phyloP scores from a whole-genome alignment of 2,113 vertebrate species.

The Heterocephalus glaber region DNA sequence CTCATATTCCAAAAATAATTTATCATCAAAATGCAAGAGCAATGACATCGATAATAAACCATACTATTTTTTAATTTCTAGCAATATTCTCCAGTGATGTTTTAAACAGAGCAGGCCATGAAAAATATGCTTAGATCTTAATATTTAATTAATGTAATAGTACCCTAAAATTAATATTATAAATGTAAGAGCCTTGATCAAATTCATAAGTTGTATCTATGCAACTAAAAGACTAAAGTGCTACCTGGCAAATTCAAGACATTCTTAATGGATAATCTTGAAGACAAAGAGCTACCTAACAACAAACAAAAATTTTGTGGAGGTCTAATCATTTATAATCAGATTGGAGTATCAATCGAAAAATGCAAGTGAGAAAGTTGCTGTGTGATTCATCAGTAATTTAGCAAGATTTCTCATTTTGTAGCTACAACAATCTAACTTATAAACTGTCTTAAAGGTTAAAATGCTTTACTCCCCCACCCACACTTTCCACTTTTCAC shows the following conservation, averaged over 20 bases:
- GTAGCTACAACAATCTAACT: not conserved
- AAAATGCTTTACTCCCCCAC: not conserved
- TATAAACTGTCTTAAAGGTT: not conserved
- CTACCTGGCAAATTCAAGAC: not conserved
- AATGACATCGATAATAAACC: conserved; percentile 56
- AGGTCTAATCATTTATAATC: not conserved
- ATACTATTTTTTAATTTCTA: conserved; percentile 64
- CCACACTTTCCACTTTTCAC: not conserved
- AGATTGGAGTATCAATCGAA: not conserved
- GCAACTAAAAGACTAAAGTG: conserved; percentile 32
- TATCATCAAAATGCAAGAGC: conserved; percentile 52
- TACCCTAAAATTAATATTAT: conserved; percentile 42
- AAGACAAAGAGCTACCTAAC: conserved; percentile 17
- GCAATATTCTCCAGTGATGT: conserved; percentile 57
- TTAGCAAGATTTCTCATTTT: not conserved
- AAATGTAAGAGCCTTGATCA: conserved; percentile 48
- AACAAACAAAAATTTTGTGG: not conserved
- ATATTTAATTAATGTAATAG: conserved; percentile 67
- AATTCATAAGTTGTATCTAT: not conserved
- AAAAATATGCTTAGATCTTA: conserved; percentile 69
- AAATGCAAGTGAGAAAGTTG: not conserved
- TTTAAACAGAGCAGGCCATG: conserved; percentile 53
- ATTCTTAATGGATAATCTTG: not conserved
- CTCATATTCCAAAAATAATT: conserved; percentile 69
- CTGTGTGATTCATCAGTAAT: not conserved